Percentiles rank a stretch among this genome's conserved stretches.
Conservation (phyloP, 2,113 vertebrate genomes). For the Pyrgilauda ruficollis region DNA sequence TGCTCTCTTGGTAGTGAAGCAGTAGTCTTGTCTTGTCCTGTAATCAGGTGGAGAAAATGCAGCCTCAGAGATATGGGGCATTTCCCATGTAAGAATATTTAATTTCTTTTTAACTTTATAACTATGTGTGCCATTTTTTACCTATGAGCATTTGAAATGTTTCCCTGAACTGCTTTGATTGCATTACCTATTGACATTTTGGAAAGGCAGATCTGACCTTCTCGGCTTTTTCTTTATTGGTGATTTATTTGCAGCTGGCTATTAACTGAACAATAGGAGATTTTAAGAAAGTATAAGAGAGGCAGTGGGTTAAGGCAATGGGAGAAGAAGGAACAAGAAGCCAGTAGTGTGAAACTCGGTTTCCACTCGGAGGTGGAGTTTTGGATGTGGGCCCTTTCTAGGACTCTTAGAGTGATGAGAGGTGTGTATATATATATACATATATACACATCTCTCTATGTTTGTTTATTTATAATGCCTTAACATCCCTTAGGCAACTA, state of each 20-base stretch:
- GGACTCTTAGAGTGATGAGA: background rate
- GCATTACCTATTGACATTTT: background rate
- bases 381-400: background rate
- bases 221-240: background rate
- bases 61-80: rapidly evolving
- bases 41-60: background rate
- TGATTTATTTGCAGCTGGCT: background rate
- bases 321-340: background rate
- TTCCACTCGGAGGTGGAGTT: background rate
- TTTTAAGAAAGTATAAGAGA: background rate
- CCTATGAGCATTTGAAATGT: background rate
- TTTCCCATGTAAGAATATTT: background rate
- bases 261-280: background rate
- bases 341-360: background rate
- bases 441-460: rapidly evolving
- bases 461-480: background rate
- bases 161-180: background rate
- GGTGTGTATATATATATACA: rapidly evolving
- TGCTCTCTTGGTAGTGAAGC: background rate
- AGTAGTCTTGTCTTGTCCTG: background rate
- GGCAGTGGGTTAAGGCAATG: background rate
- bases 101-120: background rate
- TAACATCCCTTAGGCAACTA: background rate
- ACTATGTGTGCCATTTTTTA: background rate
- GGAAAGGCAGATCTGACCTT: background rate